These are phyloP conservation scores for Drosophila eugracilis DNA, from an alignment of 1,140 invertebrate genomes.

Conservation along the genomic window DNA sequence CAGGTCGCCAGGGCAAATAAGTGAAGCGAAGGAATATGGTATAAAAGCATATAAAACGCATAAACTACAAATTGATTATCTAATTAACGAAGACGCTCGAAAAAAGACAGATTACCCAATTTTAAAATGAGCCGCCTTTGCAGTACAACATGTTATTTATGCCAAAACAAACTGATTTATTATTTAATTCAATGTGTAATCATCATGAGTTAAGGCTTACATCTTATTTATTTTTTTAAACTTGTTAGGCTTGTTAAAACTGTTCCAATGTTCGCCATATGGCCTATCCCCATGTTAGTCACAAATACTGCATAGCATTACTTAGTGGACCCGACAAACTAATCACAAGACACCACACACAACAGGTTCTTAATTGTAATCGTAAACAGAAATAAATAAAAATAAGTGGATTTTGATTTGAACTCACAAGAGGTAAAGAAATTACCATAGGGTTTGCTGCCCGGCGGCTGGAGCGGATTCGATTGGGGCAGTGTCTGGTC, in stretches of 20 bases:
- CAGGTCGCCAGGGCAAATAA: slow-evolving; percentile 33
- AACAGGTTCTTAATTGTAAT: slow-evolving; percentile 39
- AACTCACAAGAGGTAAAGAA: slow-evolving; percentile 85
- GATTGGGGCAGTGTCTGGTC: slow-evolving; percentile 91
- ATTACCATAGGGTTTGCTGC: slow-evolving; percentile 94
- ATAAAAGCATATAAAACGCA: neutral
- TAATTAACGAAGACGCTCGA: slow-evolving; percentile 25
- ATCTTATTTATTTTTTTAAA: too few species aligned
- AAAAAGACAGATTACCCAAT: too few species aligned
- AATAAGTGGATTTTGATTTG: slow-evolving; percentile 77
- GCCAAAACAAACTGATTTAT: too few species aligned
- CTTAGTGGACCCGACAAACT: slow-evolving; percentile 3
- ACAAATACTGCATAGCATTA: slow-evolving; percentile 37
- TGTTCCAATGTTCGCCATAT: slow-evolving; percentile 1
- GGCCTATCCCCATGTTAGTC: slow-evolving; percentile 30
- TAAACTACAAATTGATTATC: neutral
- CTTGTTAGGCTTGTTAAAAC: neutral
- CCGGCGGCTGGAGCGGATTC: slow-evolving; percentile 92
- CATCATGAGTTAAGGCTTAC: too few species aligned
- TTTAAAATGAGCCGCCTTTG: too few species aligned
- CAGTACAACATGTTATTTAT: too few species aligned
- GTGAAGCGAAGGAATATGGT: slow-evolving; percentile 13
- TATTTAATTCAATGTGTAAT: too few species aligned
- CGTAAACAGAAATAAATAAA: slow-evolving; percentile 68
- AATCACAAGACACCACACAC: slow-evolving; percentile 11